phyloP scores from a whole-genome alignment of 2,888 invertebrate genomes.

The Xylophagus ater region DNA sequence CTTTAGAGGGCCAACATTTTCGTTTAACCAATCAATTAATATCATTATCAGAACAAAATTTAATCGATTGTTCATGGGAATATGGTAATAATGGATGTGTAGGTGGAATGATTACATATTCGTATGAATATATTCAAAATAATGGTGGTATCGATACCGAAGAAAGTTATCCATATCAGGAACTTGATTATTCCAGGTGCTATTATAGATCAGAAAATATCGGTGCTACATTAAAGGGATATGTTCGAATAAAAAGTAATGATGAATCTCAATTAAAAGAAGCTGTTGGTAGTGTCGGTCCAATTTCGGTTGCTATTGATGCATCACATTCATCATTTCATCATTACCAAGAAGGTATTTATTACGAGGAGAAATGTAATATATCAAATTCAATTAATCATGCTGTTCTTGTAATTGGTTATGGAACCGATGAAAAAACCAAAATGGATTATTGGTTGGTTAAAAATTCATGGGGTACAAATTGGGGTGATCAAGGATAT shows the following conservation, averaged over 20 bases:
- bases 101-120: constrained; percentile 63
- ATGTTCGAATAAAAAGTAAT: constrained; percentile 54
- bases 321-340: constrained; percentile 67
- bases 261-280: constrained; percentile 55
- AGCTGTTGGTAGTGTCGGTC: constrained; percentile 67
- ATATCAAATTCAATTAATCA: constrained; percentile 53
- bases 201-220: constrained; percentile 47
- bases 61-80: constrained; percentile 65
- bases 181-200: constrained; percentile 2
- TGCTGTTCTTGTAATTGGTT: constrained; percentile 37
- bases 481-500: constrained; percentile 16
- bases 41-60: constrained; percentile 62
- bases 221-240: constrained; percentile 65
- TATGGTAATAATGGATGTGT: constrained; percentile 78
- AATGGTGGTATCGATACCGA: constrained; percentile 78
- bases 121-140: constrained; percentile 62
- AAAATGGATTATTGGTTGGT: constrained; percentile 15
- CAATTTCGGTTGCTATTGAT: constrained; percentile 75
- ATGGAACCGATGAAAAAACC: constrained; percentile 5
- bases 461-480: constrained; percentile 16
- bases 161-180: constrained; percentile 63
- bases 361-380: constrained; percentile 63
- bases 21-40: constrained; percentile 5
- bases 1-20: constrained; percentile 14
- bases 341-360: constrained; percentile 62